Evolutionary conservation across 2,888 invertebrate species (phyloP).

Genomic region (Caenorhabditis sp.): DNA sequence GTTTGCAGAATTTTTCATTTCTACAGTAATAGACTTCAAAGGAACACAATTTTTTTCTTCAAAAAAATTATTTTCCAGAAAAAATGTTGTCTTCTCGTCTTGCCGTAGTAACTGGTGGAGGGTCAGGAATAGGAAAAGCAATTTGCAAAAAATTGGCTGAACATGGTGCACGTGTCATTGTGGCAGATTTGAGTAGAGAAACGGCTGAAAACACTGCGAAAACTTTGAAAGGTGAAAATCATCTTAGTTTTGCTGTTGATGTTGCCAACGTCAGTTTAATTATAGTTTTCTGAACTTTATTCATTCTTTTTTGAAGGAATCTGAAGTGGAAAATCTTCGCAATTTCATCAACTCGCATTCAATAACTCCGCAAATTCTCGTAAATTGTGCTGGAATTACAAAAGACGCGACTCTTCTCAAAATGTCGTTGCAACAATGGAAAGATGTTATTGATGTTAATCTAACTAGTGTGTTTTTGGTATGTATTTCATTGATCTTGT

Average conservation of each 20-base stretch:
- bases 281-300: not conserved
- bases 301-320: slow-evolving; percentile 9
- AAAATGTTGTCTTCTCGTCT: not conserved
- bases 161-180: slow-evolving; percentile 86
- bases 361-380: slow-evolving; percentile 78
- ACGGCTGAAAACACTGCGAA: slow-evolving; percentile 79
- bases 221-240: slow-evolving; percentile 63
- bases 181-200: slow-evolving; percentile 80
- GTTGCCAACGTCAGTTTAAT: slow-evolving; percentile 31
- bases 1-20: not conserved
- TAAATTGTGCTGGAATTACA: slow-evolving; percentile 77
- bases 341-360: slow-evolving; percentile 71
- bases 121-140: slow-evolving; percentile 89
- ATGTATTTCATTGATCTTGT: too few relatives aligned
- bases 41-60: not conserved
- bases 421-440: slow-evolving; percentile 80
- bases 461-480: slow-evolving; percentile 77
- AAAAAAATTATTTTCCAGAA: not conserved
- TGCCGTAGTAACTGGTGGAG: slow-evolving; percentile 73
- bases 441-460: slow-evolving; percentile 82
- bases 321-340: slow-evolving; percentile 71
- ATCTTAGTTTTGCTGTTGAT: slow-evolving; percentile 33
- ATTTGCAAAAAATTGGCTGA: slow-evolving; percentile 82
- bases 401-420: slow-evolving; percentile 84
- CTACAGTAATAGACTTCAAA: not conserved